These are phyloP conservation scores for Quiscalus mexicanus DNA, from an alignment of 2,113 vertebrate species.

Conservation along the genomic window DNA sequence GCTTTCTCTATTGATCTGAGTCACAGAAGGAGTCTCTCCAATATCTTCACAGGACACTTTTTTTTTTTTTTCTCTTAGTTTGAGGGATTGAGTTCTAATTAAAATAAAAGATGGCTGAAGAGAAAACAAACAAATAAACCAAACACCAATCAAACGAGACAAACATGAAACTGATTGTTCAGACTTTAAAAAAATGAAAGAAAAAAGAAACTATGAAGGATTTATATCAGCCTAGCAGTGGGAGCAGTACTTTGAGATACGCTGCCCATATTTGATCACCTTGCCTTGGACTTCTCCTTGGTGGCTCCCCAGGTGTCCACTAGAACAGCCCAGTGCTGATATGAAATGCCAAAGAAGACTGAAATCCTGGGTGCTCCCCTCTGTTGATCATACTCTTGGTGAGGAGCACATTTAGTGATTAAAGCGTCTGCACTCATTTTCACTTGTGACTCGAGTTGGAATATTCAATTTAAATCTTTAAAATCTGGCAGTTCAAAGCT, in stretches of 20 bases:
- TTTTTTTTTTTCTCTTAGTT: background rate
- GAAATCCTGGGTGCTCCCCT: background rate
- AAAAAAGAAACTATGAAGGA: background rate
- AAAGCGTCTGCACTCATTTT: background rate
- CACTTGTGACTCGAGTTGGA: background rate
- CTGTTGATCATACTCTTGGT: background rate
- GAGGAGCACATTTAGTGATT: background rate
- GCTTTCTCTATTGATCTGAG: background rate
- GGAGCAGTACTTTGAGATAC: background rate
- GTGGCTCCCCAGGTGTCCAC: background rate
- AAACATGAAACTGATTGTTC: background rate
- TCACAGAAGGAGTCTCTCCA: background rate
- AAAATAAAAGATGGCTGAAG: background rate
- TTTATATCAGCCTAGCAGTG: background rate
- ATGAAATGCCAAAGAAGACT: background rate
- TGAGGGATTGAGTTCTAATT: background rate
- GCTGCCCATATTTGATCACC: background rate
- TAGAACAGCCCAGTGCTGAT: background rate
- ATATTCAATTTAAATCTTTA: constrained; percentile 28
- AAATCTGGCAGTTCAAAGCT: constrained; percentile 1
- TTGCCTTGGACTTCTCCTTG: background rate
- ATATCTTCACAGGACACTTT: background rate
- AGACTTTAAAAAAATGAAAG: background rate
- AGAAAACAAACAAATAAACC: background rate
- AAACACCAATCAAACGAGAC: background rate